Evolutionary conservation across 1,140 invertebrate genomes (phyloP).

Genomic region (Drosophila auraria): DNA sequence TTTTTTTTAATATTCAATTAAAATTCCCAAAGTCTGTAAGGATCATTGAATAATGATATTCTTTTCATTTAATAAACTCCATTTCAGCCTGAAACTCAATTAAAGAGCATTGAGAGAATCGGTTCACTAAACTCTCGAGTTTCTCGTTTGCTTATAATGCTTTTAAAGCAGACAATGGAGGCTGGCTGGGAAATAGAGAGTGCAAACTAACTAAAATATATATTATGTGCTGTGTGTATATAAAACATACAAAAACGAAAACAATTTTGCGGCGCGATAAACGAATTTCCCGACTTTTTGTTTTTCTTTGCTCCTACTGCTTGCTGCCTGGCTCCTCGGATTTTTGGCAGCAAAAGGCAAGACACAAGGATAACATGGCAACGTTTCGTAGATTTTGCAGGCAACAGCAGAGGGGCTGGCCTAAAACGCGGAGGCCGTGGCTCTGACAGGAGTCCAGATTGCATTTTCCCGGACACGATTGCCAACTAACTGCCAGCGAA

Average conservation of each 20-base stretch:
- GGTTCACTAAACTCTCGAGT: not conserved
- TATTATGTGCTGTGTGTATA: slow-evolving; percentile 43
- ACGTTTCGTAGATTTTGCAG: slow-evolving; percentile 45
- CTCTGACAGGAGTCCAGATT: slow-evolving; percentile 52
- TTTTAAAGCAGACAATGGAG: slow-evolving; percentile 52
- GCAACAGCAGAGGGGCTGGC: slow-evolving; percentile 57
- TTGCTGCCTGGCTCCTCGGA: not conserved
- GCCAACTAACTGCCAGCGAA: slow-evolving; percentile 38
- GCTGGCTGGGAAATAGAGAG: slow-evolving; percentile 42
- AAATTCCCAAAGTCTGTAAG: not conserved
- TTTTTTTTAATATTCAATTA: too few species aligned
- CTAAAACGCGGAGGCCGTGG: slow-evolving; percentile 24
- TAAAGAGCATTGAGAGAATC: slow-evolving; percentile 3
- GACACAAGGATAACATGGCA: slow-evolving; percentile 60
- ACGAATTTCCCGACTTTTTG: slow-evolving; percentile 70
- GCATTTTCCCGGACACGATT: slow-evolving; percentile 39
- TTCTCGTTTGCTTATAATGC: slow-evolving; percentile 37
- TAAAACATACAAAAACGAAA: slow-evolving; percentile 64
- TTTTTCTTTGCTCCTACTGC: slow-evolving; percentile 17
- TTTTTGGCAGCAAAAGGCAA: slow-evolving; percentile 55
- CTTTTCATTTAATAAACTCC: not conserved
- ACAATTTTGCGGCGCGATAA: slow-evolving; percentile 78
- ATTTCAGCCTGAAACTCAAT: not conserved
- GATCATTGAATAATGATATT: not conserved
- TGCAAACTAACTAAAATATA: slow-evolving; percentile 59